Evolutionary conservation across 2,113 vertebrate genomes (phyloP), one percentile per base, ranked within the genome.

Genomic region (Ia io): DNA sequence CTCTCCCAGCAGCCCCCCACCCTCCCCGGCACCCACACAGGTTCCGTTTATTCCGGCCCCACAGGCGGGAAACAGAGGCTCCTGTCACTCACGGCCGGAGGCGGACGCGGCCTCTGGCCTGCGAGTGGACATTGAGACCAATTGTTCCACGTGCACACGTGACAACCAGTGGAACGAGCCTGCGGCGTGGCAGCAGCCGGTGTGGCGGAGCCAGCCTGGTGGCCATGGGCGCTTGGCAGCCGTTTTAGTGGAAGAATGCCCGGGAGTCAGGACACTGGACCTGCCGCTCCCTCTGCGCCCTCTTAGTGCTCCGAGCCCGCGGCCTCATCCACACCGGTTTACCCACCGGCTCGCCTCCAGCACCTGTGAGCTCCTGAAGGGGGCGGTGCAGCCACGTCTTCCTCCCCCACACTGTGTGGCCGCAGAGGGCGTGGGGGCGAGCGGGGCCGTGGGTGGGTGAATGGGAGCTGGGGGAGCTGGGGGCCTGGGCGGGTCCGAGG

Each of bases 321-420:
- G 12, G 51, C 6, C 10, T 61, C 14, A 5, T 2, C 7, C 1
- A 10, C 6, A 3, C 2, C 2, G 0, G 0, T 2, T 30, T 1
- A 4, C 37, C 5, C 0, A 1, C 9, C 22, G 1, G 4, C 16
- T 9, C 28, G 28, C 9, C 4, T 37, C 25, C 25, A 9, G 20
- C n/a, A 5, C 0, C 3, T 7, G 2, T 0, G 16, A 42, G 84
- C 44, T 28, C 87, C 73, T 11, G 51, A 28, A 61, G 44, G 37
- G 32, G 32, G 42, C 14, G 4, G 9, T 9, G 40, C 3, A 1
- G 59, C 56, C 16, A 2, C 5, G 14, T 13, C 40, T 25, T 32
- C 1, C 2, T 35, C n/a, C 25, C 37, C 59, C 59, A 6, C 35
- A 2, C 42, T 6, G 2, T 4, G 3, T 7, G 14, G 20, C 1